phyloP scores from a whole-genome alignment of 2,113 vertebrate genomes.

The Suricata suricatta region DNA sequence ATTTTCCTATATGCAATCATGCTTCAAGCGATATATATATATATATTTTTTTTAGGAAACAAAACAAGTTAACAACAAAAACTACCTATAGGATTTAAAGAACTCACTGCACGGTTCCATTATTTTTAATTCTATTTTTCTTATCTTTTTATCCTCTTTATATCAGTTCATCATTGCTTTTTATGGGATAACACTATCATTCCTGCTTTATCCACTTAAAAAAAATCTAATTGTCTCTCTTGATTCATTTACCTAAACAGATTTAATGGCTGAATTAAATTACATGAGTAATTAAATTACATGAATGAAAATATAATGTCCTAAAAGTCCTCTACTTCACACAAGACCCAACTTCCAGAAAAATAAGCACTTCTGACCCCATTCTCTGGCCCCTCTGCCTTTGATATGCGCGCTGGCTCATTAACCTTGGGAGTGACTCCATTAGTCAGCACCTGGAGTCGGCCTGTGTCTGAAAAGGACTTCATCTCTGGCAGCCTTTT shows the following conservation, averaged over 20 bases:
- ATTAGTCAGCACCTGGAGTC: neutral
- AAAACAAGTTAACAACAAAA: slow-evolving; percentile 16
- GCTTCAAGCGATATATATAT: neutral
- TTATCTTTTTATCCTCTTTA: neutral
- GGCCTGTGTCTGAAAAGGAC: neutral
- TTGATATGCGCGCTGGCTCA: neutral
- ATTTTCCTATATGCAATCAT: neutral
- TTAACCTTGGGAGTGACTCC: neutral
- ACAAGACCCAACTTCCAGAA: neutral
- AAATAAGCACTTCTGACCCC: neutral
- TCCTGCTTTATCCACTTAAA: neutral
- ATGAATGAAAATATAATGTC: neutral
- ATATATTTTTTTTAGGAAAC: neutral
- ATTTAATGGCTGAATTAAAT: slow-evolving; percentile 24
- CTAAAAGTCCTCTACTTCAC: neutral
- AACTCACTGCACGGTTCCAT: neutral
- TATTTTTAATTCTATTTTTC: neutral
- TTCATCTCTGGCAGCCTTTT: neutral
- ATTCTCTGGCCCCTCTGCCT: neutral
- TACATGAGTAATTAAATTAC: neutral
- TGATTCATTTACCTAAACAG: slow-evolving; percentile 22
- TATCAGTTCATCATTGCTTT: neutral
- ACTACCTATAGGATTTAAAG: neutral
- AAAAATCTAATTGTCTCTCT: neutral
- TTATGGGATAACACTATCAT: neutral